Conservation (phyloP, 1,140 invertebrate genomes). For the Bombus confusus region DNA sequence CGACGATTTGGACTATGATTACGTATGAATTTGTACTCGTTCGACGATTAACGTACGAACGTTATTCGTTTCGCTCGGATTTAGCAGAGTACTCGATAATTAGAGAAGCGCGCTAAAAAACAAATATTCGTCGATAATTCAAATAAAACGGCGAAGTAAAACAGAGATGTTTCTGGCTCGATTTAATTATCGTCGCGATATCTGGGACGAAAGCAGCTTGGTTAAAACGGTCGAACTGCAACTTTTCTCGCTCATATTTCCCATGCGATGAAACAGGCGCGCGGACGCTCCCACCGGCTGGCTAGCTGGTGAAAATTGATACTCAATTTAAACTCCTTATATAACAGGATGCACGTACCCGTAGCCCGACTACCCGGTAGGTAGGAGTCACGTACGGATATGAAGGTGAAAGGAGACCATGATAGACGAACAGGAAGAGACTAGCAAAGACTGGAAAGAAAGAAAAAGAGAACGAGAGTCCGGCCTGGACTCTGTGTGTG, state of each 20-base stretch:
- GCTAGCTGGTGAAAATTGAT: constrained; percentile 66
- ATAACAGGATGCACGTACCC: constrained; percentile 71
- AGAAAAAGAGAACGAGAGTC: neutral
- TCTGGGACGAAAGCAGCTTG: too few species aligned
- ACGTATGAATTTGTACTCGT: neutral
- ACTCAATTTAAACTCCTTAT: constrained; percentile 68
- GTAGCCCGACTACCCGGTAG: constrained; percentile 55
- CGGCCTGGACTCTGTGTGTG: neutral
- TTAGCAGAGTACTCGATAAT: neutral
- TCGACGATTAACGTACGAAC: neutral
- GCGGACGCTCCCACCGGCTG: constrained; percentile 15
- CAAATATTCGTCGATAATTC: too few species aligned
- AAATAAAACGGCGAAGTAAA: neutral
- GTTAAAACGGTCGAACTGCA: neutral
- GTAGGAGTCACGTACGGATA: constrained; percentile 62
- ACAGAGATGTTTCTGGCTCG: neutral
- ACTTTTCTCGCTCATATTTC: neutral
- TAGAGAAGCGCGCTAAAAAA: neutral
- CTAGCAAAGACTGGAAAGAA: neutral
- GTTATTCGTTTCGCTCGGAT: too few species aligned
- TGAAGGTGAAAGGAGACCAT: constrained; percentile 63
- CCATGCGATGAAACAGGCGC: neutral
- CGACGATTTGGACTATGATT: neutral
- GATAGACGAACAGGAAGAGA: constrained; percentile 58
- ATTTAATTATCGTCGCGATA: too few species aligned